These are phyloP conservation scores for Platycercus adscitus DNA, from an alignment of 2,113 vertebrate genomes.

Conservation along the genomic window DNA sequence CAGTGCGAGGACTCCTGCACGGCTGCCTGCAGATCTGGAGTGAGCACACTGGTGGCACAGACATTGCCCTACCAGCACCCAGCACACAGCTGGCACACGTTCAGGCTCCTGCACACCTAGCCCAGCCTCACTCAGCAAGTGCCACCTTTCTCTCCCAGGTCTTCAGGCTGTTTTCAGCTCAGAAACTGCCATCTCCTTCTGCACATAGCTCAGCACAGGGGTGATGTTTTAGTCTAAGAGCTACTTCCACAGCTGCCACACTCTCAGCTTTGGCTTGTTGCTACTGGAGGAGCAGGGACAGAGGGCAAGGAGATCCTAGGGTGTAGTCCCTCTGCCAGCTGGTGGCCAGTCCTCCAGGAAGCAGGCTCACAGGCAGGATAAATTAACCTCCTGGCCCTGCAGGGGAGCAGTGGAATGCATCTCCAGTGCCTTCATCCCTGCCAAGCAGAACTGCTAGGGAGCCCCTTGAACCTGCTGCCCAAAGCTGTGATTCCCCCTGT, in stretches of 20 bases:
- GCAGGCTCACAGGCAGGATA: background rate
- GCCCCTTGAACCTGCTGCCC: background rate
- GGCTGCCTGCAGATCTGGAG: fast-evolving
- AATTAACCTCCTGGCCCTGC: background rate
- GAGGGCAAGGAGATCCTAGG: background rate
- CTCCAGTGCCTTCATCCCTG: background rate
- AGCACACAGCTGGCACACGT: fast-evolving
- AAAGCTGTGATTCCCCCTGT: background rate
- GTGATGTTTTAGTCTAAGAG: constrained; percentile 68
- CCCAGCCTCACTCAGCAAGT: constrained; percentile 68
- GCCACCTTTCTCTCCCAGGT: constrained; percentile 81
- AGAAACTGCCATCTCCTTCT: constrained; percentile 48
- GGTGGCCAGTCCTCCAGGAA: background rate
- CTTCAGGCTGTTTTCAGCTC: constrained; percentile 74
- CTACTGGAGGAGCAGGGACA: constrained; percentile 42
- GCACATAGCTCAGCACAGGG: constrained; percentile 69
- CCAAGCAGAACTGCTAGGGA: background rate
- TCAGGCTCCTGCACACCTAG: background rate
- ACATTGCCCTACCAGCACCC: fast-evolving
- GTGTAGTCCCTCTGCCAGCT: background rate
- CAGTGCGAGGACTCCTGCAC: fast-evolving
- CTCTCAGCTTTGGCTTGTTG: constrained; percentile 70
- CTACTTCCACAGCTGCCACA: constrained; percentile 59
- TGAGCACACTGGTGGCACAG: fast-evolving
- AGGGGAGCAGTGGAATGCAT: too few species aligned